phyloP scores from a whole-genome alignment of 2,113 vertebrate species.

The Heterochromis multidens region DNA sequence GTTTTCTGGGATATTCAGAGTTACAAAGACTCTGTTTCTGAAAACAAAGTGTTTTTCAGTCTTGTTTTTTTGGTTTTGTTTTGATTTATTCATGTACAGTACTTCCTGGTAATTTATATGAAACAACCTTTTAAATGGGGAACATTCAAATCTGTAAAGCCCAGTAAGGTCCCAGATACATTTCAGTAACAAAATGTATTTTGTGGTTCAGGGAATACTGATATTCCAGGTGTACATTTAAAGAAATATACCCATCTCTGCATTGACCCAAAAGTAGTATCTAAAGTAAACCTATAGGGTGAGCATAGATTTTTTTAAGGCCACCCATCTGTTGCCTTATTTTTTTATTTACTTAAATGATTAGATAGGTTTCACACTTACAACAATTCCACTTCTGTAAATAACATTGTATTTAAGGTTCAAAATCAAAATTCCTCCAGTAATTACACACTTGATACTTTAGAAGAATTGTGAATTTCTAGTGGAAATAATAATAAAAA shows the following conservation, averaged over 20 bases:
- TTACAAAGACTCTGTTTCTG: not conserved
- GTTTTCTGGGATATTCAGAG: not conserved
- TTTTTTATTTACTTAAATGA: not conserved
- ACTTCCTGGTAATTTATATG: not conserved
- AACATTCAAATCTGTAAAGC: not conserved
- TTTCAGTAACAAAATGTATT: not conserved
- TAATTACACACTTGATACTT: not conserved
- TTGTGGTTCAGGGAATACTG: not conserved
- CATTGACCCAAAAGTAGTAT: not conserved
- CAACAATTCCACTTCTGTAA: not conserved
- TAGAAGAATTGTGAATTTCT: not conserved
- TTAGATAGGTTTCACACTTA: not conserved
- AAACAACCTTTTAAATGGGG: not conserved
- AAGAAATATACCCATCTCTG: not conserved
- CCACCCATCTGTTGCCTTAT: not conserved
- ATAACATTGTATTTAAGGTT: not conserved
- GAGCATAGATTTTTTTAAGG: not conserved
- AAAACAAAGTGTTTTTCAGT: not conserved
- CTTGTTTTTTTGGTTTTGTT: not conserved
- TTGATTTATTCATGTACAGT: not conserved
- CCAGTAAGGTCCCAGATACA: not conserved
- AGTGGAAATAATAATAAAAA: not conserved
- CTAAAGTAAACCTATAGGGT: not conserved
- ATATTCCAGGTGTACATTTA: not conserved
- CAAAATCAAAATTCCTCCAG: not conserved